Conservation (phyloP, 2,113 vertebrate species). For the Syrmaticus mikado region DNA sequence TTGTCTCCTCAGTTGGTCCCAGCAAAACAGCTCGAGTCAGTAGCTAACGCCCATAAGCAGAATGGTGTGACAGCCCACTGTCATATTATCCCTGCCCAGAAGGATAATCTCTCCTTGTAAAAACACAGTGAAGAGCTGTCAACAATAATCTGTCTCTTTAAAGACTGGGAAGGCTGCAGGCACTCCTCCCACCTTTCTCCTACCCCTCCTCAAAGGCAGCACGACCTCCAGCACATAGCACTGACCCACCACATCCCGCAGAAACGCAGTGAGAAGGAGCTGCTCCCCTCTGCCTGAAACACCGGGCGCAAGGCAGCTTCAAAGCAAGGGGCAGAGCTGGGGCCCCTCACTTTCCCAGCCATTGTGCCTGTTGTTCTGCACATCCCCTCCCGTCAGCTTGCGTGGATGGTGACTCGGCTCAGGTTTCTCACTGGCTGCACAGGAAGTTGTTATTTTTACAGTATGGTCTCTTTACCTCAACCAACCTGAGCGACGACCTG, state of each 20-base stretch:
- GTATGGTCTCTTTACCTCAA: not conserved
- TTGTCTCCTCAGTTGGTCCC: not conserved
- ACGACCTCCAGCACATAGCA: not conserved
- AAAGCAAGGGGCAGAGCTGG: not conserved
- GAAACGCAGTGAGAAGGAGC: not conserved
- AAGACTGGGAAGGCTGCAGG: not conserved
- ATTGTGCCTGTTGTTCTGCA: not conserved
- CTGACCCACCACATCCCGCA: not conserved
- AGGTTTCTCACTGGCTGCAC: not conserved
- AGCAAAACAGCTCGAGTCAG: not conserved
- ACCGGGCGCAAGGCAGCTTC: not conserved
- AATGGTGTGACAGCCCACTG: not conserved
- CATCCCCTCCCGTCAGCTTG: not conserved
- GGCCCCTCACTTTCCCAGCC: not conserved
- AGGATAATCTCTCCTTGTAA: not conserved
- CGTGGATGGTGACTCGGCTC: rapidly evolving
- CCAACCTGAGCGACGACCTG: conserved; percentile 78
- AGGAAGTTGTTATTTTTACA: not conserved
- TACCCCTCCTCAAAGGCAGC: not conserved
- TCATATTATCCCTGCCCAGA: not conserved
- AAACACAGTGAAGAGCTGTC: not conserved
- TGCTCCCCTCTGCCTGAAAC: not conserved
- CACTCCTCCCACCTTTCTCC: not conserved
- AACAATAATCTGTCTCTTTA: not conserved
- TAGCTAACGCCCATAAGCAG: not conserved